Base-by-base conservation (phyloP, 1,140 invertebrate genomes). In the Dendrolimus kikuchii region DNA sequence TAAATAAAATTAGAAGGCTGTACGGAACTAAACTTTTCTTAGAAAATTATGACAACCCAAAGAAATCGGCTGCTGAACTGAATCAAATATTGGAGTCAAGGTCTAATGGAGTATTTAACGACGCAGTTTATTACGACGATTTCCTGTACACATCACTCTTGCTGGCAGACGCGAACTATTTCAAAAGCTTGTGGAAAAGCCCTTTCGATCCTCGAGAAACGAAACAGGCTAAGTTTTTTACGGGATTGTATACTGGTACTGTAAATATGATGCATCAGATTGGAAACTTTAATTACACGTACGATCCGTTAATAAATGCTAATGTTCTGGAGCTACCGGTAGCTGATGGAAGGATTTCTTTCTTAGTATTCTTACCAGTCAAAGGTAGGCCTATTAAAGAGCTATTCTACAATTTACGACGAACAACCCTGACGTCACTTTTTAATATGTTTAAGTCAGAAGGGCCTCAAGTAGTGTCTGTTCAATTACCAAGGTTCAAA, bases 151-250 rank as follows among this genome's bases (percentile, higher is more conserved):
- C 92, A 0, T 70, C 87, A 51, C 61, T 94, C 7, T 64, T 95
- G 2, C 75, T 94, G 42, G 90, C 90, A 6, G 94, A 93, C 60
- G 90, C 90, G 1, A 77, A 93, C 36, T 93, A 92, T 66, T 95
- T 95, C 75, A 94, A 92, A 76, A 92, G 91, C 43, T 70, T 71
- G 2, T 95, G 94, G 94, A 71, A 83, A 40, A 77, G 74, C 5
- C 84, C 90, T 0, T 95, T 95, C 62, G 88, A 92, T 59, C 74
- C 72, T 10, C 69, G 69, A 0, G 69, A 70, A 0, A 94, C 93
- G 0, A 57, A 55, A n/a, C 45, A n/a, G 5, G 74, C 80, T 45
- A 53, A 59, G 2, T 90, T 90, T 61, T 87, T 81, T 55, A 61
- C 66, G 23, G 73, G 74, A 36, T 53, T 59, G 5, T 43, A 59